Evolutionary conservation across 2,113 vertebrate species (phyloP), one percentile per base, ranked within the genome.

Genomic region (Machaerirhynchus nigripectus): DNA sequence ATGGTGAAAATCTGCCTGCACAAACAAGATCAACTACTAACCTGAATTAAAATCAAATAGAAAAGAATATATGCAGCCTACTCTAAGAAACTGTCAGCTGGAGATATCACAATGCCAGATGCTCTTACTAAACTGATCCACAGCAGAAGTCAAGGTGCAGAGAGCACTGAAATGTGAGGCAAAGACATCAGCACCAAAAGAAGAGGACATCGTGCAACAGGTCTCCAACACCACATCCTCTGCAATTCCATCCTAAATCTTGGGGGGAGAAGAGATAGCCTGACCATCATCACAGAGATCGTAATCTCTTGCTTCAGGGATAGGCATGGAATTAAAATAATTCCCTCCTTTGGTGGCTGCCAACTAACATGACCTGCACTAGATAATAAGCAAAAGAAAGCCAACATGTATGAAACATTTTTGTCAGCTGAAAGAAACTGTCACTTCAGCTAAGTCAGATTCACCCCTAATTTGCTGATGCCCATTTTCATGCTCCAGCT

Each of bases 361-460:
- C 71, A 84, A 44, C 1, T 5, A 91, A 89, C 44, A 77, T 7
- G 33, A 94, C 63, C 83, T 88, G 21, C 23, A 55, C 28, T 13
- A 91, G 37, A 39, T 37, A 85, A 18, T 13, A 93, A 73, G 27
- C 31, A 35, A 91, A 83, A 89, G 50, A 53, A 89, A 94, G 47
- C 16, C 28, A 70, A 47, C 50, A 70, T 26, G 85, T 70, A 88
- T 0, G 9, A 93, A 96, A 50, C 84, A 69, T 44, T 94, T 89
- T 83, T 88, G 74, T 69, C 59, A 85, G 33, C 46, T 88, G 59
- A 80, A 92, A 92, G 79, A 93, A 83, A 94, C 55, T 65, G 79
- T 63, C 55, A 63, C 27, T 92, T 86, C 40, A 53, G 70, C 40
- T 30, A 88, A 91, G 55, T 35, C 55, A 77, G 50, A 80, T 53